phyloP scores from a whole-genome alignment of 2,888 invertebrate genomes.

The Diplolepis rosae region DNA sequence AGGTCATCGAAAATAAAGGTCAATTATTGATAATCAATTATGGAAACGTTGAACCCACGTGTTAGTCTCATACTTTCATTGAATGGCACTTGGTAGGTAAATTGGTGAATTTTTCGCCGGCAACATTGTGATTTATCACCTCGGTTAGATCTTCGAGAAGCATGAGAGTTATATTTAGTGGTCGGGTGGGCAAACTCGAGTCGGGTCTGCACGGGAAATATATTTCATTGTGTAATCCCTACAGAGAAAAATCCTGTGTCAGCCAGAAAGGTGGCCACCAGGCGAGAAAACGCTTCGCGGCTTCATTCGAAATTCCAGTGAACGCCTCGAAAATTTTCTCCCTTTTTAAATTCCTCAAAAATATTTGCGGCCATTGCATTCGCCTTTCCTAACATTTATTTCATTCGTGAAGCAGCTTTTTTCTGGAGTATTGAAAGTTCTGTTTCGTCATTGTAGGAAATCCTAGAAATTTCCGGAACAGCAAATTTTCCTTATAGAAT shows the following conservation, averaged over 20 bases:
- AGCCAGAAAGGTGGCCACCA: slow-evolving; percentile 42
- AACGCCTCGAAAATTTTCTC: neutral
- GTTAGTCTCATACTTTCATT: neutral
- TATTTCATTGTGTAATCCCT: slow-evolving; percentile 72
- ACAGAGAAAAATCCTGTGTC: slow-evolving; percentile 55
- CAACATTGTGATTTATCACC: slow-evolving; percentile 59
- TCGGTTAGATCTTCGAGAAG: slow-evolving; percentile 53
- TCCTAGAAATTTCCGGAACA: neutral
- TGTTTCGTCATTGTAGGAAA: neutral
- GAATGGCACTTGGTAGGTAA: slow-evolving; percentile 46
- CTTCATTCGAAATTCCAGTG: slow-evolving; percentile 30
- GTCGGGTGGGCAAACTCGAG: slow-evolving; percentile 47
- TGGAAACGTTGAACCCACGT: too few relatives aligned
- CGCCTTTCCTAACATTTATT: neutral
- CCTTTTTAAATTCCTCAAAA: neutral
- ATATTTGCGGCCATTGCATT: neutral
- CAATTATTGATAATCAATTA: too few relatives aligned
- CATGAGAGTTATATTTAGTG: slow-evolving; percentile 65
- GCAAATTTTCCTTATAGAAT: neutral
- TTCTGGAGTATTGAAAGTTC: neutral
- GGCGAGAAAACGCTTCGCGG: slow-evolving; percentile 42
- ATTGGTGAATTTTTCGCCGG: slow-evolving; percentile 51
- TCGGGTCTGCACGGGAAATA: slow-evolving; percentile 59
- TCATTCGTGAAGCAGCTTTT: neutral
- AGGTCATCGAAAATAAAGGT: too few relatives aligned